Base-by-base conservation (phyloP, 2,888 invertebrate species). In the Caenorhabditis sp. region DNA sequence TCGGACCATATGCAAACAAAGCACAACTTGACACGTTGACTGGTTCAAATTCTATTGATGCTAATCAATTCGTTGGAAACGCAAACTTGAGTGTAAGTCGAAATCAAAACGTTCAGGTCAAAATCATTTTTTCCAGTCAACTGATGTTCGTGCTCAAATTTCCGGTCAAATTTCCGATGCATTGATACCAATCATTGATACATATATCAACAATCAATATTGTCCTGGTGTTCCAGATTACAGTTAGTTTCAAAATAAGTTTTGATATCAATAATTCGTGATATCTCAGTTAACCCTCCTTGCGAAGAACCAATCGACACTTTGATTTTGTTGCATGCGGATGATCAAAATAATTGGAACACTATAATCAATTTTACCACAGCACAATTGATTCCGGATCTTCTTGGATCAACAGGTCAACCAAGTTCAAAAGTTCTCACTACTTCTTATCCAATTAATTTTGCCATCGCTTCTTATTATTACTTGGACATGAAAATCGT, bases 261-360 rank as follows among this genome's bases (percentile, higher is more conserved):
- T 2, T n/a, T 8, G 19, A 12, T n/a, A 36, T 55, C 4, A 12
- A 17, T 14, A n/a, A 62, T 27, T 43, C 1, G 19, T 23, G 21
- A n/a, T 23, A 54, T 71, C 68, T 55, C 37, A 76, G 76, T 67
- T 3, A 57, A 58, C n/a, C 72, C 72, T 36, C 70, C 73, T 17
- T 78, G 78, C 21, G 64, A 67, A 43, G 66, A 78, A 14, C 75
- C 65, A 19, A 75, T 75, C 24, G 78, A 78, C 54, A 62, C 68
- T 21, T 60, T 70, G n/a, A 65, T 78, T 23, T 53, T 78, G 19
- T 55, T 78, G 6, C 78, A 78, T 50, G 76, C 76, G 17, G 37
- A 61, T 37, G 61, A 68, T 12, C 23, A 10, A 58, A 62, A 62
- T 23, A 76, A 72, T 21, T 78, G 78, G 78, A 49, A 60, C n/a